Percentiles rank a stretch among this genome's conserved stretches.
phyloP scores from a whole-genome alignment of 1,140 invertebrate genomes.

The Ceratoteleas bidentatus region DNA sequence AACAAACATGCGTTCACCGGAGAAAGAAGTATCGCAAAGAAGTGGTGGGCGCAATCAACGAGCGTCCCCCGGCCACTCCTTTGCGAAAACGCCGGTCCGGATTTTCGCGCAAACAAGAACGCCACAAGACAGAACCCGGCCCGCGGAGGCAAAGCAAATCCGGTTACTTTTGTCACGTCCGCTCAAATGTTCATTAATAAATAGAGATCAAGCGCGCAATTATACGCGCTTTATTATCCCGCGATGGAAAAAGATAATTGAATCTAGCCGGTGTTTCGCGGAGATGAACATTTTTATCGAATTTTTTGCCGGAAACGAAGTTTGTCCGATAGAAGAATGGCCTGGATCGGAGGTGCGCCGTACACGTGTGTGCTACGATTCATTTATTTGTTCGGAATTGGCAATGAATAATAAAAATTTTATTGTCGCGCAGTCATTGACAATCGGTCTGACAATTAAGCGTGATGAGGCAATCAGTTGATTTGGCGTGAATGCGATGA shows the following conservation, averaged over 20 bases:
- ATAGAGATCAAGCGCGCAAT: conserved; percentile 21
- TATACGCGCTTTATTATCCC: not conserved
- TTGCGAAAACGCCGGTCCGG: conserved; percentile 31
- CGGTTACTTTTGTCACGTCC: conserved; percentile 37
- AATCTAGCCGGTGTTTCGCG: not conserved
- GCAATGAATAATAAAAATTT: too few species aligned
- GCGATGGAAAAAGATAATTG: not conserved
- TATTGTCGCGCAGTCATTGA: too few species aligned
- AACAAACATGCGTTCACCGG: conserved; percentile 58
- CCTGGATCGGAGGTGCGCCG: too few species aligned
- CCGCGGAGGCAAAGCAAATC: conserved; percentile 18
- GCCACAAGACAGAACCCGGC: not conserved
- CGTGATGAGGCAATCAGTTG: too few species aligned
- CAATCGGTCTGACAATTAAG: too few species aligned
- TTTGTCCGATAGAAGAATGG: too few species aligned
- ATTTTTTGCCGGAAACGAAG: too few species aligned
- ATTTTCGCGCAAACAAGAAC: conserved; percentile 43
- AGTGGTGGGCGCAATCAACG: conserved; percentile 52
- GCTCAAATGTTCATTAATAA: conserved; percentile 34
- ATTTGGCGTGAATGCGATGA: too few species aligned
- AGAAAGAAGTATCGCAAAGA: conserved; percentile 47
- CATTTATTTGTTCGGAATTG: too few species aligned
- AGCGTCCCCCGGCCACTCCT: conserved; percentile 5
- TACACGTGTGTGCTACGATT: too few species aligned
- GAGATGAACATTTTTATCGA: too few species aligned